A percentile compares a stretch with the other conserved stretches of the same genome.
These are phyloP conservation scores for Neodiprion virginianus DNA, from an alignment of 1,140 invertebrate species.

Conservation along the genomic window DNA sequence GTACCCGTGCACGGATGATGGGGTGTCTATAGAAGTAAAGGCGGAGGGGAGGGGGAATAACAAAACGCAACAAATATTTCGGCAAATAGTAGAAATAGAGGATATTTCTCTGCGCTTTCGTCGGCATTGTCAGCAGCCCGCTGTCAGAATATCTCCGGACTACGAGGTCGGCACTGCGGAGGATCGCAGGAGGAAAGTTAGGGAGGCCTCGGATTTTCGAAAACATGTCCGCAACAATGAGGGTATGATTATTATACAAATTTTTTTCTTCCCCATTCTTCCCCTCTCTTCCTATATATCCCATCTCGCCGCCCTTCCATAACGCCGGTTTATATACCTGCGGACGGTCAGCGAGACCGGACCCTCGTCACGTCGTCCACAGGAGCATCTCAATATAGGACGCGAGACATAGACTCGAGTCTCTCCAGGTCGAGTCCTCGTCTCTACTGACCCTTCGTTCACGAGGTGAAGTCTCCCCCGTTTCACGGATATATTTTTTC, in stretches of 20 bases:
- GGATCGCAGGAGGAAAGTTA: neutral
- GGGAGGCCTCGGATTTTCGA: constrained; percentile 41
- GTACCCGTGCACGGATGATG: too few species aligned
- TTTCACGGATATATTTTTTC: constrained; percentile 4
- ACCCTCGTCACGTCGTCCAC: constrained; percentile 58
- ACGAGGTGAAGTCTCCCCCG: neutral
- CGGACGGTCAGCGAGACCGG: constrained; percentile 45
- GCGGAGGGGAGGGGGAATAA: constrained; percentile 29
- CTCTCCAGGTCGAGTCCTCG: constrained; percentile 13
- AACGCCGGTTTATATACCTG: constrained; percentile 40
- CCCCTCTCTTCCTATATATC: constrained; percentile 28
- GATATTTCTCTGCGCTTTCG: neutral
- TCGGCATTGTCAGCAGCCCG: neutral
- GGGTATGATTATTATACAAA: constrained; percentile 55
- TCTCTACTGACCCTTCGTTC: constrained; percentile 9
- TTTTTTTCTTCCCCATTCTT: constrained; percentile 35
- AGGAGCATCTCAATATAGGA: constrained; percentile 52
- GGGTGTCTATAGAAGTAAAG: neutral
- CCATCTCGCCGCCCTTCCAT: neutral
- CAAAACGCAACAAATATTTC: constrained; percentile 61
- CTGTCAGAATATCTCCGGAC: neutral
- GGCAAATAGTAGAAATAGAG: constrained; percentile 13
- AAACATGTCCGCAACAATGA: constrained; percentile 63
- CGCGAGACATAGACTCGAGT: constrained; percentile 9
- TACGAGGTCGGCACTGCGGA: neutral